A percentile compares a stretch with the other conserved stretches of the same genome.
phyloP scores from a whole-genome alignment of 2,888 invertebrate species.

The Acleris cristana region DNA sequence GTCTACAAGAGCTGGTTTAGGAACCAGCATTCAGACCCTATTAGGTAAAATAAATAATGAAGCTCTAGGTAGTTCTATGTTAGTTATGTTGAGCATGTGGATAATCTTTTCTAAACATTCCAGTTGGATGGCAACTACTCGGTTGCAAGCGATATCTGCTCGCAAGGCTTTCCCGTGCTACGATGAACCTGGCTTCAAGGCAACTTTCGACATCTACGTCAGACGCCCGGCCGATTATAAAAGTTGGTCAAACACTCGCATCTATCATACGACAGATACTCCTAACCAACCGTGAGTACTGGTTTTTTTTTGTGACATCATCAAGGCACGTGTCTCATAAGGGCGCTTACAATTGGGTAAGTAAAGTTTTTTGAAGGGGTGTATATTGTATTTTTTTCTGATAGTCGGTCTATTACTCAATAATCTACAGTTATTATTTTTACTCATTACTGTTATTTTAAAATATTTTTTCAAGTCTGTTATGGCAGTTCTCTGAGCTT shows the following conservation, averaged over 20 bases:
- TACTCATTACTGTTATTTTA: no score
- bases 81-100: no score
- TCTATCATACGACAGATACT: constrained; percentile 48
- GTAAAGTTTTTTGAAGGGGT: no score
- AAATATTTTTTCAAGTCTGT: no score
- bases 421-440: no score
- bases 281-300: background rate
- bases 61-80: no score
- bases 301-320: no score
- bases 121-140: constrained; percentile 86
- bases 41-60: constrained; percentile 50
- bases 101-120: constrained; percentile 33
- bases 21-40: constrained; percentile 45
- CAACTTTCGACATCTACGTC: constrained; percentile 88
- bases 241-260: constrained; percentile 85
- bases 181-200: constrained; percentile 92
- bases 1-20: constrained; percentile 72
- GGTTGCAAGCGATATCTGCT: constrained; percentile 87
- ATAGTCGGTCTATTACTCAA: no score
- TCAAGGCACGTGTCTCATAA: background rate
- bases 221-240: constrained; percentile 77
- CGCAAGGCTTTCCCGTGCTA: constrained; percentile 91
- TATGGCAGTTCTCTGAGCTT: no score
- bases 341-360: background rate
- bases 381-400: no score